Evolutionary conservation across 2,888 invertebrate genomes (phyloP).

Genomic region (Drosophila colorata): DNA sequence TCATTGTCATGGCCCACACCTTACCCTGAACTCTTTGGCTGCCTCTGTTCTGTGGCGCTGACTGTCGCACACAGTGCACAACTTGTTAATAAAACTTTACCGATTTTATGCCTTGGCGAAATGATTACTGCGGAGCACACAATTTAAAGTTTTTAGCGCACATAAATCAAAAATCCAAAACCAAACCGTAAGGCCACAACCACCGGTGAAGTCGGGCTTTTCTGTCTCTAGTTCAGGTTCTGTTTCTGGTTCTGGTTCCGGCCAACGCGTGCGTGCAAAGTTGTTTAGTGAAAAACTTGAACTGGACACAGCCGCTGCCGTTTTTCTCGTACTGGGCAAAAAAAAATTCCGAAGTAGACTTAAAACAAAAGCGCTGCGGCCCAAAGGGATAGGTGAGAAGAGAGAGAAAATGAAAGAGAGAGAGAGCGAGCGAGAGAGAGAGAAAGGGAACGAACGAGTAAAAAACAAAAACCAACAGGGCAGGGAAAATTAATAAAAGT

Average conservation of each 20-base stretch:
- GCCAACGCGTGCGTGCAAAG: constrained; percentile 75
- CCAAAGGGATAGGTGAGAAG: constrained; percentile 27
- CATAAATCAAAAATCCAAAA: constrained; percentile 74
- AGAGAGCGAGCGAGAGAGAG: neutral
- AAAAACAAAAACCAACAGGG: constrained; percentile 32
- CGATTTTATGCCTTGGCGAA: constrained; percentile 57
- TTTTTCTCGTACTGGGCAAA: constrained; percentile 32
- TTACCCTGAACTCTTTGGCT: constrained; percentile 11
- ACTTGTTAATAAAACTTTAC: constrained; percentile 79
- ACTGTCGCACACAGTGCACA: constrained; percentile 48
- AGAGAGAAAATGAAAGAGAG: constrained; percentile 18
- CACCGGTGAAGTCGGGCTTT: constrained; percentile 19
- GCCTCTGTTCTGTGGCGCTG: constrained; percentile 4
- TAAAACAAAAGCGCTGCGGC: constrained; percentile 45
- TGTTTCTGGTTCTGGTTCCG: constrained; percentile 10
- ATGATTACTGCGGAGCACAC: constrained; percentile 58
- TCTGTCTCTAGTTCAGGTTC: constrained; percentile 1
- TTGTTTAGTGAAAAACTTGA: constrained; percentile 78
- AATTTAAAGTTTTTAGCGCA: constrained; percentile 71
- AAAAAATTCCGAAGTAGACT: constrained; percentile 31
- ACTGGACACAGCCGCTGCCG: constrained; percentile 70
- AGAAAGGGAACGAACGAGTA: neutral
- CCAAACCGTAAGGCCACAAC: constrained; percentile 48
- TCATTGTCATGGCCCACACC: constrained; percentile 28
- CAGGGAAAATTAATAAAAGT: constrained; percentile 76